Percentiles rank a stretch among this genome's conserved stretches.
Evolutionary conservation across 2,888 invertebrate species (phyloP).

Genomic region (Coelogynopora nodosa): DNA sequence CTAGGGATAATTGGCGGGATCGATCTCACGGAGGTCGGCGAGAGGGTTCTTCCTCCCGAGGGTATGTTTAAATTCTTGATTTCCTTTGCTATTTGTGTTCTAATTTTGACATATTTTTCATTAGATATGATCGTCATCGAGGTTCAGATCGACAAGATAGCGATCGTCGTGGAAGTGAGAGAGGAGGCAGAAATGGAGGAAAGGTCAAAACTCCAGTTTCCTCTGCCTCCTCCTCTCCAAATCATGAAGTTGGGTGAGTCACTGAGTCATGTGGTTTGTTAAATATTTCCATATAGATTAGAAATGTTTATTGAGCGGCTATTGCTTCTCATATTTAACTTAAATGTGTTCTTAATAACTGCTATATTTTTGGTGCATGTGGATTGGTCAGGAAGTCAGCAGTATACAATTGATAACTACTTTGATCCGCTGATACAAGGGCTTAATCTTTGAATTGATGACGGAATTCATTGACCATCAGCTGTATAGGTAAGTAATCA

Average conservation of each 20-base stretch:
- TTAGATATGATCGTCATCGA: background rate
- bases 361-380: background rate
- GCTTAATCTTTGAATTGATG: too few relatives aligned
- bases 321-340: background rate
- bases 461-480: too few relatives aligned
- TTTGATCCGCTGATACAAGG: too few relatives aligned
- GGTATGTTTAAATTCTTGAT: background rate
- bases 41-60: background rate
- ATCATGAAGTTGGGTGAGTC: background rate
- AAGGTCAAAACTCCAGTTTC: background rate
- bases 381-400: background rate
- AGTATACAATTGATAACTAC: too few relatives aligned
- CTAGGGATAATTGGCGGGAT: background rate
- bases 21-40: background rate
- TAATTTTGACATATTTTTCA: background rate
- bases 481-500: too few relatives aligned
- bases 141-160: background rate
- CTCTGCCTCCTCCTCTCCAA: background rate
- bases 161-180: too few relatives aligned
- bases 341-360: background rate
- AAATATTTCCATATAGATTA: background rate
- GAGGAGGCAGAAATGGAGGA: background rate
- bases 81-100: background rate
- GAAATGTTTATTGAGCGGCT: background rate
- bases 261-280: background rate